These are phyloP conservation scores for Ephestia elutella DNA, from an alignment of 1,140 invertebrate genomes.

Conservation along the genomic window DNA sequence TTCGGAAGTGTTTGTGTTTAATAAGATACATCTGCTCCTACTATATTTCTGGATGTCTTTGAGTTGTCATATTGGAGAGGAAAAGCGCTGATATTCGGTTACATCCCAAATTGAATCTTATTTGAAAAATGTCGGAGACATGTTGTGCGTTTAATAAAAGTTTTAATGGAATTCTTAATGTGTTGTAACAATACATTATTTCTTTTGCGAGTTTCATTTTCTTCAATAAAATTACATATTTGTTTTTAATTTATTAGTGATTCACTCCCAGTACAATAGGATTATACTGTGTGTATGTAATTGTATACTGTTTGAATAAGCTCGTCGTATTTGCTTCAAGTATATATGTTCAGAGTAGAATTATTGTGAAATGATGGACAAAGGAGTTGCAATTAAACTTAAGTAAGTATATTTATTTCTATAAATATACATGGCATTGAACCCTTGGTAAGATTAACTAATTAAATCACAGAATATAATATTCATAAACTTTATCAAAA, in stretches of 20 bases:
- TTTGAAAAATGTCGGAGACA: conserved; percentile 6
- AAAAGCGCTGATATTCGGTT: conserved; percentile 31
- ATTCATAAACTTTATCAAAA: too few relatives aligned
- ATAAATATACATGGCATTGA: not conserved
- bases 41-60: conserved; percentile 37
- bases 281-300: not conserved
- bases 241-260: conserved; percentile 2
- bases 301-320: not conserved
- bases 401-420: not conserved
- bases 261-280: not conserved
- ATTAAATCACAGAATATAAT: too few relatives aligned
- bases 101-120: conserved; percentile 20
- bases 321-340: not conserved
- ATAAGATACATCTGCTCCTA: conserved; percentile 41
- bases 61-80: conserved; percentile 30
- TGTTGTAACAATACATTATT: not conserved
- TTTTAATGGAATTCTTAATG: conserved; percentile 3
- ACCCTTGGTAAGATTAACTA: not conserved
- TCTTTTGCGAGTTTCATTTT: conserved; percentile 2
- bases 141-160: conserved; percentile 7
- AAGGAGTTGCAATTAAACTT: not conserved
- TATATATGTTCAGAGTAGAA: not conserved
- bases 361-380: conserved; percentile 2
- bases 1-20: conserved; percentile 27
- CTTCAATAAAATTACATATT: conserved; percentile 4